phyloP scores from a whole-genome alignment of 2,797 vertebrate genomes.

The Siniperca obscura region DNA sequence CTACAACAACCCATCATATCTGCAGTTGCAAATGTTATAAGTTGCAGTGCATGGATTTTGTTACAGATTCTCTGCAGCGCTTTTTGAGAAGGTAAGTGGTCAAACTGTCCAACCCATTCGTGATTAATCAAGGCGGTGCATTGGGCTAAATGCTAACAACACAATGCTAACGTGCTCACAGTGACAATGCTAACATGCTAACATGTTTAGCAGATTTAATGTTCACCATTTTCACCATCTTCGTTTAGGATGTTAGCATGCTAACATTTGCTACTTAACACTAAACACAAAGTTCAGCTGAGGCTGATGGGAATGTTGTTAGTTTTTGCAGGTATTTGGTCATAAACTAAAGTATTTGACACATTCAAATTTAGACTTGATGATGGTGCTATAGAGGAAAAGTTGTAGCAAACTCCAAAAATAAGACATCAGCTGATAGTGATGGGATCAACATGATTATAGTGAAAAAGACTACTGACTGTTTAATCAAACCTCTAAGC shows the following conservation, averaged over 20 bases:
- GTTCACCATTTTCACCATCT: not conserved
- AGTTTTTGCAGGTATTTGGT: not conserved
- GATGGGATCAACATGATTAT: too few species aligned
- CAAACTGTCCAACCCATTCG: not conserved
- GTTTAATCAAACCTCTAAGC: too few species aligned
- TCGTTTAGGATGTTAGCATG: not conserved
- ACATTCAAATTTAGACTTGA: not conserved
- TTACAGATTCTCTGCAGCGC: not conserved
- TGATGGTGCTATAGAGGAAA: not conserved
- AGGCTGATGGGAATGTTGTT: too few species aligned
- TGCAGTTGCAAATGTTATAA: not conserved
- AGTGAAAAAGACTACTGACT: too few species aligned
- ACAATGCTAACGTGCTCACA: not conserved
- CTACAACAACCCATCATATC: not conserved
- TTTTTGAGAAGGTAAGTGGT: not conserved
- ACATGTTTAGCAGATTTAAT: not conserved
- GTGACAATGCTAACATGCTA: not conserved
- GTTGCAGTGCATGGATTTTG: not conserved
- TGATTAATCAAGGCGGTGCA: not conserved
- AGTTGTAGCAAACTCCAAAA: too few species aligned
- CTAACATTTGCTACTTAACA: not conserved
- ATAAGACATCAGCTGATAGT: too few species aligned
- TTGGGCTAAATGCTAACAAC: not conserved
- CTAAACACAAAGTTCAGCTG: not conserved
- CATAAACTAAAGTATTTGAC: not conserved